Percentiles rank a stretch among this genome's conserved stretches.
Evolutionary conservation across 2,113 vertebrate species (phyloP).

Genomic region (Pseudonaja textilis): DNA sequence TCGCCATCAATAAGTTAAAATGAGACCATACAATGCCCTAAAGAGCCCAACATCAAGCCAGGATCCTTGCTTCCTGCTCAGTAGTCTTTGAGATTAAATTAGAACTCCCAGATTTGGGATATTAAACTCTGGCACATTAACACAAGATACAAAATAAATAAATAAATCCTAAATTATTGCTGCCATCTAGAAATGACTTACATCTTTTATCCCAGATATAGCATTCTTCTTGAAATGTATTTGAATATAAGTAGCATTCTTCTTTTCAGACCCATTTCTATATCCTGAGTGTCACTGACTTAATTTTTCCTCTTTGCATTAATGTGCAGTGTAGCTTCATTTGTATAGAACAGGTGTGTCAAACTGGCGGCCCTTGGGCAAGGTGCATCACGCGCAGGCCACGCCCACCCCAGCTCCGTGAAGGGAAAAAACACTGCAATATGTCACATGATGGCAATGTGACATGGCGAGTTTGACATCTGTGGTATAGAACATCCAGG

Average conservation of each 20-base stretch:
- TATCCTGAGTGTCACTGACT: neutral
- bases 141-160: neutral
- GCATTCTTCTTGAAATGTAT: neutral
- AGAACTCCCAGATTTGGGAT: neutral
- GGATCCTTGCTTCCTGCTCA: neutral
- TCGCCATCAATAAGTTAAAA: neutral
- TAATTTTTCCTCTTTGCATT: neutral
- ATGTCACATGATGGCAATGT: too few species aligned
- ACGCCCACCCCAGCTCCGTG: fast-evolving
- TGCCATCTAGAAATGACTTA: neutral
- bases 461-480: too few species aligned
- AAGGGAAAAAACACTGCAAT: too few species aligned
- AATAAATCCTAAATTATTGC: neutral
- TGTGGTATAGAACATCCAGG: neutral
- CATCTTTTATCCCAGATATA: neutral
- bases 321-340: neutral
- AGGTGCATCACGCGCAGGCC: too few species aligned
- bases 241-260: neutral
- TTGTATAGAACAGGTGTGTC: neutral
- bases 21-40: neutral
- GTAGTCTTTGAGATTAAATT: neutral
- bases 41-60: neutral
- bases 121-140: neutral
- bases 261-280: neutral
- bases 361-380: too few species aligned